Percentiles rank a stretch among this genome's conserved stretches.
Conservation (phyloP, 2,113 vertebrate genomes). For the Hemichromis elongatus region DNA sequence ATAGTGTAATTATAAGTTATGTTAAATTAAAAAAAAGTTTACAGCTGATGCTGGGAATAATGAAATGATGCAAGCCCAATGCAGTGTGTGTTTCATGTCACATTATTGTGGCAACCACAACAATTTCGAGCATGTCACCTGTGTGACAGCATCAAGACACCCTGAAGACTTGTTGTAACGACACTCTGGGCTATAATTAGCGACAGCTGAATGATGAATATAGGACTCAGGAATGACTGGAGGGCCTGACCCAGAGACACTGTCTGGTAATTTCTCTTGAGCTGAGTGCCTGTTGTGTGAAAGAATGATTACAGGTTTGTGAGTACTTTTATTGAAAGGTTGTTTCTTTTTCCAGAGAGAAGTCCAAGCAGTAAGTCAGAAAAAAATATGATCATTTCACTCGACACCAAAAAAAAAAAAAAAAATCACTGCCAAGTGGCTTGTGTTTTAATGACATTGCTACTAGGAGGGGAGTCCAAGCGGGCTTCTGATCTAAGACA, state of each 20-base stretch:
- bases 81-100: neutral
- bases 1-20: neutral
- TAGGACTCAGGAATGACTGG: neutral
- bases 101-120: neutral
- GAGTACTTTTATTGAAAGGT: conserved; percentile 19
- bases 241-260: neutral
- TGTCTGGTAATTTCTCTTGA: neutral
- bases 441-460: neutral
- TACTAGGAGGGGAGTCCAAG: neutral
- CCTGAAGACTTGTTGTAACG: neutral
- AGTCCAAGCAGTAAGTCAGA: neutral
- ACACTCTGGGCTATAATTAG: conserved; percentile 48
- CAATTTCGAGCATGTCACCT: neutral
- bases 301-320: conserved; percentile 43
- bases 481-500: neutral
- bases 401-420: neutral
- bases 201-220: conserved; percentile 13
- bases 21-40: neutral
- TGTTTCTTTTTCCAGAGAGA: neutral
- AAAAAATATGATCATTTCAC: neutral
- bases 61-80: neutral
- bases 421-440: neutral
- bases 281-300: conserved; percentile 16
- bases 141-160: neutral
- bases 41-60: neutral